Base-by-base conservation (phyloP, 2,888 invertebrate genomes). In the Caprella mutica region DNA sequence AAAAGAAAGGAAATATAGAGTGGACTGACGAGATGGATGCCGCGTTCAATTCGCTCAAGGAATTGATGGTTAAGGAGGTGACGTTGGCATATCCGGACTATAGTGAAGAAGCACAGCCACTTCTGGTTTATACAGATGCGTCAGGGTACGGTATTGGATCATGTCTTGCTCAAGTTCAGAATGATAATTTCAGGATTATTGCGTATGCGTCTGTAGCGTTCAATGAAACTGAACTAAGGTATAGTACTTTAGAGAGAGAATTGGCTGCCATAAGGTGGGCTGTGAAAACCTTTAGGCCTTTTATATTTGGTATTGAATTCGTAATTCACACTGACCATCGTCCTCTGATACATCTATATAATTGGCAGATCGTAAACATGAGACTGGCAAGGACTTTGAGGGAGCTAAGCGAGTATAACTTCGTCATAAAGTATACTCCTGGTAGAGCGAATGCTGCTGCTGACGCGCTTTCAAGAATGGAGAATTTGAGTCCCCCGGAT, bases 231-330 rank as follows among this genome's bases (percentile, higher is more conserved):
- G 38, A 52, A 26, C 1, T 26, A 19, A 52, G 38, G 9, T 52
- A 52, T 24, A 52, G 52, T 9, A 30, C 52, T 24, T 30, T 30
- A 6, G 52, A 52, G 5, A 2, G 35, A 3, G 52, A 52, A n/a
- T 21, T 52, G 5, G 52, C 52, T 8, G 52, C 35, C 14, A 14
- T 52, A 3, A 8, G 52, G 26, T 35, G 35, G 35, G 51, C 51
- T 5, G 35, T 38, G 3, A 35, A 21, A 9, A 38, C 8, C 23
- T 52, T 38, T 24, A 3, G 38, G 4, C 35, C 38, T 21, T 50
- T 50, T 33, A 19, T 50, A 21, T 33, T 26, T 21, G 50, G 50
- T 23, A n/a, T 23, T 8, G n/a, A 21, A 4, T 50, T 26, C 35
- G 35, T 50, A 23, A 52, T 52, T n/a, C 17, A 33, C 6, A 38